Base-by-base conservation (phyloP, 2,113 vertebrate genomes). In the Phaetusa simplex region DNA sequence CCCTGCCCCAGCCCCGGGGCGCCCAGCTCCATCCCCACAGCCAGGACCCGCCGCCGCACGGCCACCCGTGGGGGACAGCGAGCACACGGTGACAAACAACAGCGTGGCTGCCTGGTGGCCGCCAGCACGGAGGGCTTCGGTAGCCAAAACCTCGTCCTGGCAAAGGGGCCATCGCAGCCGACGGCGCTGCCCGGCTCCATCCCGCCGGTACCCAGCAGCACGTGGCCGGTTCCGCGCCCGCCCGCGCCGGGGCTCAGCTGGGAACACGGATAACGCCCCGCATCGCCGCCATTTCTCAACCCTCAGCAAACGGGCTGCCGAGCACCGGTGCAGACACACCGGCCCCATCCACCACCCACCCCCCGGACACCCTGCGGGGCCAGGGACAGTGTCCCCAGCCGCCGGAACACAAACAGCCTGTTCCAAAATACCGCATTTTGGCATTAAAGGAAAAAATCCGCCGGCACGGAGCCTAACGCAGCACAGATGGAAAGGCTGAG, bases 301-400 rank as follows among this genome's bases (percentile, higher is more conserved):
- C 34, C 32, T 52, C 32, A 52, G 73, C 67, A 24, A 30, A 43
- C 14, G 4, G 43, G 53, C 29, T 53, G 13, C 62, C 29, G 5
- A 50, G 42, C 65, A 6, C 23, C 10, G 5, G 30, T 9, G 64
- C 4, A 5, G 2, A 1, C 22, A 9, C 34, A 17, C 42, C 3
- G 6, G 22, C 34, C 22, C 29, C 5, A 1, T 16, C 30, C 73
- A 29, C 12, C 1, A 40, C 21, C 36, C 45, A 7, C 16, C 67
- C 53, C 38, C 43, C 16, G 3, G 2, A 8, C 9, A 3, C 26
- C 12, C 2, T 8, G 47, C 21, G 2, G 26, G 12, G 47, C 8
- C 64, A 5, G 21, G 12, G 32, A 29, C 5, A 1, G 50, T 0
- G 3, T 20, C 4, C 61, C 74, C 6, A 1, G 22, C 52, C 0